These are phyloP conservation scores for Diprion similis DNA, from an alignment of 1,140 invertebrate species.

Conservation along the genomic window DNA sequence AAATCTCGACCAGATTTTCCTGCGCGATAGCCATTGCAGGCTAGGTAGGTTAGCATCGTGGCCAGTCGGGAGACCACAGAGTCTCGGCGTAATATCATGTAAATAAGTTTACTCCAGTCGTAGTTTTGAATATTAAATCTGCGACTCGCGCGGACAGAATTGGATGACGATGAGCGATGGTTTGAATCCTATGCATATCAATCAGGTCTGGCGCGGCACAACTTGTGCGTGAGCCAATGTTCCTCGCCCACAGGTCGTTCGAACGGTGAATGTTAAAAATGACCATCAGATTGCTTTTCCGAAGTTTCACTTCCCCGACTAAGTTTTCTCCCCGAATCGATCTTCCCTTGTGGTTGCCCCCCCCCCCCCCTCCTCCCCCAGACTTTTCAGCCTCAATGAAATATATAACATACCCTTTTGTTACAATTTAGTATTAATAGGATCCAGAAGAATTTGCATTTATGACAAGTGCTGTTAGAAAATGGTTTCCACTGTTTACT, in stretches of 20 bases:
- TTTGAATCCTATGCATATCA: slow-evolving; percentile 1
- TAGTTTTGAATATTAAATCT: slow-evolving; percentile 8
- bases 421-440: no score
- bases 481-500: no score
- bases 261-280: neutral
- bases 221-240: neutral
- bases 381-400: no score
- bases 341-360: neutral
- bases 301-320: neutral
- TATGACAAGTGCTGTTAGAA: no score
- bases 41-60: no score
- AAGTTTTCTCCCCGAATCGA: neutral
- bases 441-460: no score
- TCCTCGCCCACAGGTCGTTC: neutral
- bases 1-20: no score
- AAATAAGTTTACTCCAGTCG: slow-evolving; percentile 3
- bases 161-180: slow-evolving; percentile 6
- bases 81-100: neutral
- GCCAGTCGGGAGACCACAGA: neutral
- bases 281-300: neutral
- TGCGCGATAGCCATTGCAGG: no score
- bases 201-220: neutral
- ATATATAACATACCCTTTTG: no score
- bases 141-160: slow-evolving; percentile 1
- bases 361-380: no score